Conservation (phyloP, 2,113 vertebrate genomes). For the Acanthochromis polyacanthus region DNA sequence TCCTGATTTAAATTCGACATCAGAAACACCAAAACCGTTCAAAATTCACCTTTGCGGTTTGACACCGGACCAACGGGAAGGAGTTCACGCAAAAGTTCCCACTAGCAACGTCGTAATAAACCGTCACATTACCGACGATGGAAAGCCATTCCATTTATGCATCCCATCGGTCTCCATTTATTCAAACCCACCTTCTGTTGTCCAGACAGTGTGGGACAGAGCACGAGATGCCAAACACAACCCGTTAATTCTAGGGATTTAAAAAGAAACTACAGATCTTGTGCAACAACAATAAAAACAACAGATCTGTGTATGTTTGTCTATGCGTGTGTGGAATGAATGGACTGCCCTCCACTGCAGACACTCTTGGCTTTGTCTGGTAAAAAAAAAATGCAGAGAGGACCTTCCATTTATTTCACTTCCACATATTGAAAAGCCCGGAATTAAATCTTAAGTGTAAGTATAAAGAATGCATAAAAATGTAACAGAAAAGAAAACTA, state of each 20-base stretch:
- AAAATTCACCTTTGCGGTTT: constrained; percentile 52
- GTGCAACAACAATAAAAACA: constrained; percentile 57
- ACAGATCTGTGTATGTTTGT: constrained; percentile 2
- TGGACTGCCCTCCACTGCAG: constrained; percentile 15
- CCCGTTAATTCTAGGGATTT: constrained; percentile 31
- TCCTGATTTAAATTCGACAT: constrained; percentile 71
- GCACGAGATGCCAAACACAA: constrained; percentile 55
- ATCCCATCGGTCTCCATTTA: constrained; percentile 29
- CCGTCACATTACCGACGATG: constrained; percentile 42
- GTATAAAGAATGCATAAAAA: constrained; percentile 24
- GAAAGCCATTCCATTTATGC: constrained; percentile 56
- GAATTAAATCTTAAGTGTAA: constrained; percentile 19
- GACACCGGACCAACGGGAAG: constrained; percentile 49
- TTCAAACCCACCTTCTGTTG: constrained; percentile 12
- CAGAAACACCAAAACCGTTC: constrained; percentile 40
- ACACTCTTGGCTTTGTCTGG: constrained; percentile 34
- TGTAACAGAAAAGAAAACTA: constrained; percentile 20
- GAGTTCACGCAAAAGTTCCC: constrained; percentile 51
- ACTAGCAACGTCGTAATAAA: constrained; percentile 45
- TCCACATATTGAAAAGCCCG: constrained; percentile 18
- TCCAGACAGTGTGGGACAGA: constrained; percentile 28
- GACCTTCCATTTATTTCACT: constrained; percentile 48
- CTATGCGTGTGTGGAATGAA: constrained; percentile 28
- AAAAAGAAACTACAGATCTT: constrained; percentile 14
- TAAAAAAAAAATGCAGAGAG: constrained; percentile 47